Evolutionary conservation across 2,113 vertebrate genomes (phyloP).

Genomic region (Nerophis lumbriciformis): DNA sequence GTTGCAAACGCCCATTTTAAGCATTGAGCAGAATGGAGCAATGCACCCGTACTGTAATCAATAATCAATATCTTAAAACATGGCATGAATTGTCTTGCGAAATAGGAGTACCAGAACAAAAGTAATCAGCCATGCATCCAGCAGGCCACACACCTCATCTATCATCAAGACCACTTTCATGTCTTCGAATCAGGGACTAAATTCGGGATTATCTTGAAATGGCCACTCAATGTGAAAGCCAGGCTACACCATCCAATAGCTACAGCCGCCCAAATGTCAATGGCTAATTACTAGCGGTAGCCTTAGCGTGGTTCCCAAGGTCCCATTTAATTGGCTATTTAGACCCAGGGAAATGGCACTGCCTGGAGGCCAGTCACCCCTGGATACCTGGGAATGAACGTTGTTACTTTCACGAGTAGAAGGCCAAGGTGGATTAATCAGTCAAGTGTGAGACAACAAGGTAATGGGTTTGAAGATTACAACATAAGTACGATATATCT

Average conservation of each 20-base stretch:
- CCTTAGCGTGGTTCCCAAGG: slow-evolving; percentile 45
- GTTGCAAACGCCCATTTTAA: neutral
- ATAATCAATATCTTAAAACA: neutral
- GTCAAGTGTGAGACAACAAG: slow-evolving; percentile 36
- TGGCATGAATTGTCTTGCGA: slow-evolving; percentile 1
- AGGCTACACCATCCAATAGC: slow-evolving; percentile 25
- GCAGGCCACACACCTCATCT: slow-evolving; percentile 1
- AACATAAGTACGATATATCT: slow-evolving; percentile 13
- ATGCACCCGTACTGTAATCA: neutral
- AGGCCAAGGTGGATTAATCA: slow-evolving; percentile 38
- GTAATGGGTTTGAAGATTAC: slow-evolving; percentile 45
- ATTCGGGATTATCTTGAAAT: slow-evolving; percentile 13
- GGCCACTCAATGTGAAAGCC: slow-evolving; percentile 27
- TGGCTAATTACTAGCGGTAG: slow-evolving; percentile 56
- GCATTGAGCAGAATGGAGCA: neutral
- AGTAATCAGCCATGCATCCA: slow-evolving; percentile 14
- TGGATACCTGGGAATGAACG: slow-evolving; percentile 51
- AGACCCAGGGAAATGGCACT: slow-evolving; percentile 51
- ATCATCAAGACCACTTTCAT: slow-evolving; percentile 3
- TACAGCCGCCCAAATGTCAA: slow-evolving; percentile 54
- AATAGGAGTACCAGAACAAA: neutral
- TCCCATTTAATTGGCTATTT: slow-evolving; percentile 65
- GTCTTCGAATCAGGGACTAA: slow-evolving; percentile 14
- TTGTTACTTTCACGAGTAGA: slow-evolving; percentile 5
- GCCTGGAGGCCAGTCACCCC: slow-evolving; percentile 53